These are phyloP conservation scores for Lottia gigantea DNA, from an alignment of 2,888 invertebrate genomes.

Conservation along the genomic window DNA sequence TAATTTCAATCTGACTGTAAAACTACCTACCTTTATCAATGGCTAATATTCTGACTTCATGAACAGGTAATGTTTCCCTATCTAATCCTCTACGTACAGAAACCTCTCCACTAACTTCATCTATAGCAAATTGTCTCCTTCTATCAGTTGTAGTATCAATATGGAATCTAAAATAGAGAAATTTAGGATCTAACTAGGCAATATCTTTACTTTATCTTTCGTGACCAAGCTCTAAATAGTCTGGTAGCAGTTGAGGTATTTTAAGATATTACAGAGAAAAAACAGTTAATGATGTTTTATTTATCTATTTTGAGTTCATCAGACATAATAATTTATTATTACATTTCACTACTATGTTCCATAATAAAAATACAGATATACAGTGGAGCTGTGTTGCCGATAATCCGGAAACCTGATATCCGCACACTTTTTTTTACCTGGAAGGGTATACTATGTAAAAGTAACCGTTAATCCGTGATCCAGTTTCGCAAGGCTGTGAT, in stretches of 20 bases:
- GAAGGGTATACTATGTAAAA: too few species aligned
- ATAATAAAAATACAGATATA: too few species aligned
- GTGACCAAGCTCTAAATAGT: too few species aligned
- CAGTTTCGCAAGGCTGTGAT: too few species aligned
- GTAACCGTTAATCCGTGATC: too few species aligned
- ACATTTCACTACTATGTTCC: too few species aligned
- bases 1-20: background rate
- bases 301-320: background rate
- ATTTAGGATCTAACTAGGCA: background rate
- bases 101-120: conserved; percentile 35
- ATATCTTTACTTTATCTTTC: too few species aligned
- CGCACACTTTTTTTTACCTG: too few species aligned
- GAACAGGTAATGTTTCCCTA: conserved; percentile 45
- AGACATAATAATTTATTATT: too few species aligned
- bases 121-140: conserved; percentile 51
- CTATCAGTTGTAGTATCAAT: conserved; percentile 54
- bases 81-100: conserved; percentile 52
- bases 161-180: conserved; percentile 42
- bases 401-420: too few species aligned
- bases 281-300: background rate
- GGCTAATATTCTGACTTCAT: conserved; percentile 59
- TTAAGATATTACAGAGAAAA: background rate
- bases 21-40: conserved; percentile 59
- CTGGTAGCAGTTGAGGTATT: too few species aligned
- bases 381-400: too few species aligned